phyloP scores from a whole-genome alignment of 2,797 vertebrate genomes.

The Eospalax fontanierii region DNA sequence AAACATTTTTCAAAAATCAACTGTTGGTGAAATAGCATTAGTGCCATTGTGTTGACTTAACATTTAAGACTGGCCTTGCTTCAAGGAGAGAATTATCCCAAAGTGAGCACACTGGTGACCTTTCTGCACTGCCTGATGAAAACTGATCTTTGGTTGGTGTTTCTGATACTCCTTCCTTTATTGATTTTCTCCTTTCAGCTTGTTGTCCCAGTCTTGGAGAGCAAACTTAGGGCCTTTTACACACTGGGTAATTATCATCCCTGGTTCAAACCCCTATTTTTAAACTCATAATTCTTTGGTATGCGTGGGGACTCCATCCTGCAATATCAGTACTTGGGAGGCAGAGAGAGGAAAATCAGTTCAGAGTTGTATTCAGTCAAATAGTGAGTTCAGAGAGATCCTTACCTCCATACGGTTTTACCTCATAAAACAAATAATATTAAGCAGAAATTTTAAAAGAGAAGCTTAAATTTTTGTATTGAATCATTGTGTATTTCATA shows the following conservation, averaged over 20 bases:
- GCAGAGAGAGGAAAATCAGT: too few species aligned
- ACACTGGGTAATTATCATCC: background rate
- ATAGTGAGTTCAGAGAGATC: too few species aligned
- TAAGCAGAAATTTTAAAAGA: too few species aligned
- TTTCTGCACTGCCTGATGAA: background rate
- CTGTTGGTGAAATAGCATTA: background rate
- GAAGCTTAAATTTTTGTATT: too few species aligned
- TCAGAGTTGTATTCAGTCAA: background rate
- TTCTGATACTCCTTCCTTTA: background rate
- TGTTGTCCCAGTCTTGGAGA: background rate
- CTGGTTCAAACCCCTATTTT: too few species aligned
- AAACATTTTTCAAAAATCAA: background rate
- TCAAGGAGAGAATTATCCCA: background rate
- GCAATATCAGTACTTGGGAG: background rate
- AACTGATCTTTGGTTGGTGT: background rate
- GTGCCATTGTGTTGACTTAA: background rate
- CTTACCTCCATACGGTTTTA: too few species aligned
- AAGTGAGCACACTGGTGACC: background rate
- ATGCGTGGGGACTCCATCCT: background rate
- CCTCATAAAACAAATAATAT: too few species aligned
- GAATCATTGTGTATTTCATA: too few species aligned
- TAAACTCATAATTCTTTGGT: too few species aligned
- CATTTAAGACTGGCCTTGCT: background rate
- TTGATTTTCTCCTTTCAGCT: background rate
- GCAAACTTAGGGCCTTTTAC: background rate